Evolutionary conservation across 2,888 invertebrate genomes (phyloP), one percentile per base, ranked within the genome.

Genomic region (Phytoseiulus persimilis): DNA sequence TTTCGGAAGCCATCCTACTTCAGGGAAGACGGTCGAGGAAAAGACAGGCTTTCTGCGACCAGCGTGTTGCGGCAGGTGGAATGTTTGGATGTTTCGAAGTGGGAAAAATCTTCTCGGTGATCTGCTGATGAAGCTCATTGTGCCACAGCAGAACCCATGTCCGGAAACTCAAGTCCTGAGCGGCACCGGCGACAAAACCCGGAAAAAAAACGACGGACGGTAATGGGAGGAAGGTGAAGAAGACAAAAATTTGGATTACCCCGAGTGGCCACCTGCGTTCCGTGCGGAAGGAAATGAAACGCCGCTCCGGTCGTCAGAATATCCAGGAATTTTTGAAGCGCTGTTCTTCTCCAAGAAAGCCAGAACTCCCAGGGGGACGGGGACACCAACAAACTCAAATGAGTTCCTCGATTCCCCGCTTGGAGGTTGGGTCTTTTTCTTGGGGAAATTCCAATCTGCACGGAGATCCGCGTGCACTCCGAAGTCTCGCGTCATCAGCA

Each of bases 71-170:
- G 65, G 65, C 65, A 65, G 65, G 18, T 23, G 65, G 28, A 18
- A 65, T 65, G 65, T 11, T 28, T 23, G 1, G 65, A 65, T 11
- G 65, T 23, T 46, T 46, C 46, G 14, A 46, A 46, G 46, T 3
- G 65, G 65, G 18, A 65, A 65, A 65, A 65, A 65, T 65, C 65
- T 28, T 6, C 65, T 65, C 65, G 65, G 65, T 65, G 65, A 65
- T 65, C 65, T 65, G 65, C 65, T 65, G 65, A 65, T 65, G 65
- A 65, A 65, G 65, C 65, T 65, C 65, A 65, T 65, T 65, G 65
- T 65, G 65, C 65, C 65, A 23, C 1, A 65, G 65, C 65, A 65
- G 65, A 28, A 28, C 39, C 39, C 39, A 39, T 39, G 39, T 39
- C 65, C 65, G 65, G 65, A 65, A 65, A 65, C 65, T 65, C 65